These are phyloP conservation scores for Pholis gunnellus DNA, from an alignment of 2,113 vertebrate genomes.

Conservation along the genomic window DNA sequence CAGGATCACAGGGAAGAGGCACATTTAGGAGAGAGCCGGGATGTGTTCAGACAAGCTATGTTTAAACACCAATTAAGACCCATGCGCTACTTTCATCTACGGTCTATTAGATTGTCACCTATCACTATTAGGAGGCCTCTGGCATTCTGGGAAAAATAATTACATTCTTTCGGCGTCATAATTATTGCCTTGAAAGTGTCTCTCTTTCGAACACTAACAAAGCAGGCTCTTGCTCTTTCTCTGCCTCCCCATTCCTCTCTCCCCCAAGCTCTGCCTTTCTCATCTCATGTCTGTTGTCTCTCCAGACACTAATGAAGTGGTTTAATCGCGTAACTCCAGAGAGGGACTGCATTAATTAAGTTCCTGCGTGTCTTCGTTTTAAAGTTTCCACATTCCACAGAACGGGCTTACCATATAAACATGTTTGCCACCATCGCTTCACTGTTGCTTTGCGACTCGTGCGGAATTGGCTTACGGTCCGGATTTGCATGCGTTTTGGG, in stretches of 20 bases:
- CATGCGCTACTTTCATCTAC: slow-evolving; percentile 52
- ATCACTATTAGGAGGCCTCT: slow-evolving; percentile 70
- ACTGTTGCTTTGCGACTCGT: neutral
- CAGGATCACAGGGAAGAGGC: slow-evolving; percentile 58
- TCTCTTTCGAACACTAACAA: slow-evolving; percentile 73
- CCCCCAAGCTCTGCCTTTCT: slow-evolving; percentile 54
- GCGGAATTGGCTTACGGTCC: neutral
- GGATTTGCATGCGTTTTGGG: neutral
- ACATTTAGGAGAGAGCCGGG: slow-evolving; percentile 49
- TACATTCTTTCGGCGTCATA: slow-evolving; percentile 73
- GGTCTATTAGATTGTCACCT: slow-evolving; percentile 77
- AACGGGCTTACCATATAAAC: neutral
- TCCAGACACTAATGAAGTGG: slow-evolving; percentile 75
- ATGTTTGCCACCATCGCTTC: slow-evolving; percentile 20
- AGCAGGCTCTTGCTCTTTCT: slow-evolving; percentile 48
- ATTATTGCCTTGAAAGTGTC: slow-evolving; percentile 76
- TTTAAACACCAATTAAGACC: slow-evolving; percentile 74
- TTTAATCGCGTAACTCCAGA: slow-evolving; percentile 76
- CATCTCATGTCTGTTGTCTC: slow-evolving; percentile 66
- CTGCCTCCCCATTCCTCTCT: slow-evolving; percentile 20
- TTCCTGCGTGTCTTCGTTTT: slow-evolving; percentile 18
- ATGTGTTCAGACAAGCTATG: slow-evolving; percentile 60
- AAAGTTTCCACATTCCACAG: slow-evolving; percentile 43
- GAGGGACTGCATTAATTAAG: slow-evolving; percentile 65
- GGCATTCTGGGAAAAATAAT: slow-evolving; percentile 78